Evolutionary conservation across 2,888 invertebrate species (phyloP), one percentile per base, ranked within the genome.

Genomic region (Steinernema hermaphroditum): DNA sequence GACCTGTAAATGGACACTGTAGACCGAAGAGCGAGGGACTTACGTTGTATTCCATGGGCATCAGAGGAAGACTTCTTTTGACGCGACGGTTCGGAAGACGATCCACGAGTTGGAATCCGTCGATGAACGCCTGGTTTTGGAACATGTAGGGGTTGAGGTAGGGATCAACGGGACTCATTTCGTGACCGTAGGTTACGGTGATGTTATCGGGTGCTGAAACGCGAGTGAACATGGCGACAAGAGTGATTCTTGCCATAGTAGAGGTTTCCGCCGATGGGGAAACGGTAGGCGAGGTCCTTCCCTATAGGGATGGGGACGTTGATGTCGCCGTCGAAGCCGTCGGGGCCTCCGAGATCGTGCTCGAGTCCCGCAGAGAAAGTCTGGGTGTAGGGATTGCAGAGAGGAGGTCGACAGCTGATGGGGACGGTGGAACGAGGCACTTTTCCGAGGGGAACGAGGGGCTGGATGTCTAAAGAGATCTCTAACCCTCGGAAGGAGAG

Each of bases 181-280:
- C 80, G 34, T 82, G 82, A 19, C 83, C 83, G 70, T 83, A 83
- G 27, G 80, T 75, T 24, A 83, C 72, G 1, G 83, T 81, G 72
- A 83, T 74, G 74, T 83, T 83, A 72, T 83, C 83, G 41, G 70
- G 72, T 54, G 72, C 82, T 81, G 80, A 73, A n/a, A n/a, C n/a
- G n/a, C n/a, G n/a, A n/a, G n/a, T n/a, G n/a, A n/a, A n/a, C n/a
- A n/a, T n/a, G n/a, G n/a, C n/a, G n/a, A n/a, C n/a, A n/a, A n/a
- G n/a, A n/a, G n/a, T n/a, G n/a, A n/a, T 37, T 68, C 74, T 68
- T 34, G 82, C 80, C 74, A 69, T 79, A 80, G 73, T 80, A 82
- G 57, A 82, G 46, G 44, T 82, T 82, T 80, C 82, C 82, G 62
- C 82, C 78, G 74, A 82, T 74, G 12, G 82, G 82, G 69, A 82